Evolutionary conservation across 2,888 invertebrate genomes (phyloP).

Genomic region (Charanyca ferruginea): DNA sequence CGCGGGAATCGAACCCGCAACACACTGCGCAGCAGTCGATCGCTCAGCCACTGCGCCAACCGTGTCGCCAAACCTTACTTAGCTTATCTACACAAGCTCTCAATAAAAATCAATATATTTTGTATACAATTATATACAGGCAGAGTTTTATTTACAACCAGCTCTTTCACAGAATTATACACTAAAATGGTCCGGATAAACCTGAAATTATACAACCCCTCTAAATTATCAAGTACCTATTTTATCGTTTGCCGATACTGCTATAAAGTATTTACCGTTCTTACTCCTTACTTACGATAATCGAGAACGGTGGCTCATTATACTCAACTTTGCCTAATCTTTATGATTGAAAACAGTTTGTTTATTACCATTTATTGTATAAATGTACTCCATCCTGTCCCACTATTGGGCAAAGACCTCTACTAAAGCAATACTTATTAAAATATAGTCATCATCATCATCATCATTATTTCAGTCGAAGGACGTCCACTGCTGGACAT

Average conservation of each 20-base stretch:
- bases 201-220: not conserved
- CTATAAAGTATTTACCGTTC: not conserved
- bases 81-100: not conserved
- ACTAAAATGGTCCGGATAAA: not conserved
- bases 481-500: too few relatives aligned
- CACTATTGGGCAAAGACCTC: too few relatives aligned
- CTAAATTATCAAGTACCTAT: constrained; percentile 10
- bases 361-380: not conserved
- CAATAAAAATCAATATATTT: too few relatives aligned
- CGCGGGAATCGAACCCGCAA: too few relatives aligned
- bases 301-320: constrained; percentile 6
- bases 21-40: too few relatives aligned
- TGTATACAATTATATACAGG: too few relatives aligned
- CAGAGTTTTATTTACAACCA: not conserved
- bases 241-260: constrained; percentile 42
- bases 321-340: not conserved
- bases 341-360: constrained; percentile 12
- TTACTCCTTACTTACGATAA: constrained; percentile 6
- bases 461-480: too few relatives aligned
- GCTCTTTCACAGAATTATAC: not conserved
- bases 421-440: too few relatives aligned
- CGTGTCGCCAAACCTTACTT: too few relatives aligned
- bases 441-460: too few relatives aligned
- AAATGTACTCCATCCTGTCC: too few relatives aligned
- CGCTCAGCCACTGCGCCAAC: too few relatives aligned